Evolutionary conservation across 2,797 vertebrate genomes (phyloP).

Genomic region (Pyrocephalus nanus): DNA sequence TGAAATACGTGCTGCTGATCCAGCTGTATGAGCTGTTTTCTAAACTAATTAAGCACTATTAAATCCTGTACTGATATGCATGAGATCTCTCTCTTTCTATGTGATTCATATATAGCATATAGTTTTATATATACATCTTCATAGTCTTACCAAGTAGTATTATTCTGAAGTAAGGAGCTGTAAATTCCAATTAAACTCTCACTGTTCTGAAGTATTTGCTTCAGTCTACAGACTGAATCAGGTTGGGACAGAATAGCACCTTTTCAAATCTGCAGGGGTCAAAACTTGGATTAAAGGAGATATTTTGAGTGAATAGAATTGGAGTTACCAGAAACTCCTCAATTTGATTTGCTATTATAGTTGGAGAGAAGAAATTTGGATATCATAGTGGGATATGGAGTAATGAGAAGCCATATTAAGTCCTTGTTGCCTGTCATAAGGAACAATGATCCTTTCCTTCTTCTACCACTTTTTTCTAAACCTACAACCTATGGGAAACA

Average conservation of each 20-base stretch:
- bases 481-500: conserved; percentile 55
- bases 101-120: not conserved
- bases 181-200: not conserved
- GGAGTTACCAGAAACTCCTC: not conserved
- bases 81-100: not conserved
- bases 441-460: not conserved
- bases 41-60: not conserved
- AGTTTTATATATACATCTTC: not conserved
- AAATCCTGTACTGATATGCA: not conserved
- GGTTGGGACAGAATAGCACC: not conserved
- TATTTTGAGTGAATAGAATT: not conserved
- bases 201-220: not conserved
- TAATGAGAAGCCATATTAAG: conserved; percentile 27
- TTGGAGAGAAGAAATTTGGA: conserved; percentile 1
- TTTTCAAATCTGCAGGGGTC: not conserved
- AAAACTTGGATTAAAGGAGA: not conserved
- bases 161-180: not conserved
- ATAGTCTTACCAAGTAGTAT: not conserved
- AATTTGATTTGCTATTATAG: not conserved
- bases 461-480: conserved; percentile 6
- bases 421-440: conserved; percentile 8
- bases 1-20: not conserved
- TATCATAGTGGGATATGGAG: not conserved
- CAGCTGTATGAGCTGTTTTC: not conserved
- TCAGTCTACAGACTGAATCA: not conserved